phyloP scores from a whole-genome alignment of 2,113 vertebrate species.

The Colius striatus region DNA sequence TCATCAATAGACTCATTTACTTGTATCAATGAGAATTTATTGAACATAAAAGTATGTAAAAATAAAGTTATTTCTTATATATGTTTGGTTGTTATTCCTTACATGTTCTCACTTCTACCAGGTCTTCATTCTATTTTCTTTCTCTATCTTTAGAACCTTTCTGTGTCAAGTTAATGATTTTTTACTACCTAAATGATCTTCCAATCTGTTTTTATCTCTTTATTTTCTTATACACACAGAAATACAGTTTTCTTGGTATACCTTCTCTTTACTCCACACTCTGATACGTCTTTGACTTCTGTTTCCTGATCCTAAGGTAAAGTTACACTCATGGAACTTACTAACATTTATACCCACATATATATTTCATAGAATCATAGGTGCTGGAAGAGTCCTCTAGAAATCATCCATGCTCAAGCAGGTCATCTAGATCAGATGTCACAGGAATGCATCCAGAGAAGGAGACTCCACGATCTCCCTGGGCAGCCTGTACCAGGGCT shows the following conservation, averaged over 20 bases:
- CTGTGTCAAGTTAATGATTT: not conserved
- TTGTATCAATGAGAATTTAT: not conserved
- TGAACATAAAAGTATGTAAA: not conserved
- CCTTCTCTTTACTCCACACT: not conserved
- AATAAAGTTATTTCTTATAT: not conserved
- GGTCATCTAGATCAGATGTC: no score
- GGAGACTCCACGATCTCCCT: no score
- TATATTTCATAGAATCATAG: no score
- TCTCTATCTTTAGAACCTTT: not conserved
- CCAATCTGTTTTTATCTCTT: not conserved
- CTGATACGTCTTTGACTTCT: not conserved
- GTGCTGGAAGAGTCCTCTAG: no score
- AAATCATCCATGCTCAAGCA: no score
- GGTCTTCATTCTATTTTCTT: not conserved
- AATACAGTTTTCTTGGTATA: not conserved
- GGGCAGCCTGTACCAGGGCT: no score
- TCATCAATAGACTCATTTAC: not conserved
- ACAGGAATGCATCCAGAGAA: no score
- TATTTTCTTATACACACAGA: not conserved
- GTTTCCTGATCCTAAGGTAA: not conserved
- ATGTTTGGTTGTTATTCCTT: not conserved
- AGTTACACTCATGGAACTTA: not conserved
- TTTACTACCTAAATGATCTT: not conserved
- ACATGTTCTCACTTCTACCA: not conserved
- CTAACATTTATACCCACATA: not conserved